Evolutionary conservation across 92 coral and sea anemone genomes (phyloP).

Genomic region (Epizoanthus stellaris): DNA sequence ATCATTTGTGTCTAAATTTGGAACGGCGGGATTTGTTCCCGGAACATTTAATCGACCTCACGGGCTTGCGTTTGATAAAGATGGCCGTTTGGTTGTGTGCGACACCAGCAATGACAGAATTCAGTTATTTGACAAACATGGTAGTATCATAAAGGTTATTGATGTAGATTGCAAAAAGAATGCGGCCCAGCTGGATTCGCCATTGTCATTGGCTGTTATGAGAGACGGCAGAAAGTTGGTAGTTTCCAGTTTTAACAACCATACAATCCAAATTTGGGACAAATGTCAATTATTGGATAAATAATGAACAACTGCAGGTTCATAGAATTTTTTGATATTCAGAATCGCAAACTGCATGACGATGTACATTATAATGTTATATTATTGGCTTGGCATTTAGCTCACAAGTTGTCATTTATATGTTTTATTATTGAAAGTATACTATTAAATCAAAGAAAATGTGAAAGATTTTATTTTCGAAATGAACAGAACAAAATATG

Average conservation of each 20-base stretch:
- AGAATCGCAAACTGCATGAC: too few relatives aligned
- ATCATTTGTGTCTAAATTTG: constrained; percentile 12
- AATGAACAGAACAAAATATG: too few relatives aligned
- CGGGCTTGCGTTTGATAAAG: constrained; percentile 10
- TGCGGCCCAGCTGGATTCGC: background rate
- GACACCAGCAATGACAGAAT: constrained; percentile 20
- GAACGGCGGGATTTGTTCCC: background rate
- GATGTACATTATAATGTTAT: too few relatives aligned
- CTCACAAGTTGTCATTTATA: too few relatives aligned
- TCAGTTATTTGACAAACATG: background rate
- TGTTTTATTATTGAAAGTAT: too few relatives aligned
- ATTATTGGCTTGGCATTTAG: too few relatives aligned
- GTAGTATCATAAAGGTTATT: background rate
- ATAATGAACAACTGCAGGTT: too few relatives aligned
- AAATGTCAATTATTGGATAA: background rate
- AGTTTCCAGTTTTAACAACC: constrained; percentile 4
- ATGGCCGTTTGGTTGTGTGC: constrained; percentile 17
- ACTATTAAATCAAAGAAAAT: too few relatives aligned
- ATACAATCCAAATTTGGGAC: constrained; percentile 5
- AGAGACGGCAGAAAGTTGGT: background rate
- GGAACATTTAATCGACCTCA: constrained; percentile 14
- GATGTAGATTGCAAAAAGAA: background rate
- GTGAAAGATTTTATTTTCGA: too few relatives aligned
- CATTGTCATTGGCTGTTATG: background rate
- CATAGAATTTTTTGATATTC: too few relatives aligned